These are phyloP conservation scores for Pomacea canaliculata DNA, from an alignment of 2,888 invertebrate species.

Conservation along the genomic window DNA sequence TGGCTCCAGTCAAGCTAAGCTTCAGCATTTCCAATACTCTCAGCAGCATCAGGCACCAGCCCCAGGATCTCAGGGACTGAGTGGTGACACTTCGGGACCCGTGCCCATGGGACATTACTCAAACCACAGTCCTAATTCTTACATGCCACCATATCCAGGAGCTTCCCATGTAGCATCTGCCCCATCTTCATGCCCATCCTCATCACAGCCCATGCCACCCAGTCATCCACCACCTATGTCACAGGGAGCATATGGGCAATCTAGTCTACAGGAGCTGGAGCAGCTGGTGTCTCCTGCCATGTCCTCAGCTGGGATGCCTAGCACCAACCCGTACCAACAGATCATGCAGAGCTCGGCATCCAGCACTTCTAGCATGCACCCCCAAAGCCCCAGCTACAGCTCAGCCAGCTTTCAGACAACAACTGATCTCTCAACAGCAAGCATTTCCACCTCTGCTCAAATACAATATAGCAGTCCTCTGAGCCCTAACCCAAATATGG, in stretches of 20 bases:
- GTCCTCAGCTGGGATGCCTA: constrained; percentile 28
- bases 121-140: constrained; percentile 50
- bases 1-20: constrained; percentile 21
- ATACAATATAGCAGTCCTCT: constrained; percentile 36
- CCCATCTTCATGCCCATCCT: constrained; percentile 53
- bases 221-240: constrained; percentile 40
- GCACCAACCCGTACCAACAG: constrained; percentile 40
- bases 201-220: constrained; percentile 39
- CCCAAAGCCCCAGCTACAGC: constrained; percentile 36
- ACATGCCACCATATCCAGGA: constrained; percentile 30
- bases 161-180: constrained; percentile 44
- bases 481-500: constrained; percentile 41
- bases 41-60: constrained; percentile 28
- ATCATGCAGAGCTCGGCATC: constrained; percentile 37
- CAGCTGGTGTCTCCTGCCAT: constrained; percentile 50
- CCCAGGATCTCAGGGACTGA: constrained; percentile 15
- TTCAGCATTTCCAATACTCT: constrained; percentile 28
- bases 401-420: constrained; percentile 38
- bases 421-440: constrained; percentile 37
- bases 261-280: constrained; percentile 48
- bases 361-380: constrained; percentile 23
- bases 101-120: constrained; percentile 45
- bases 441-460: constrained; percentile 20
- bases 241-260: constrained; percentile 50
- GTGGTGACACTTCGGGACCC: constrained; percentile 30